Evolutionary conservation across 2,113 vertebrate species (phyloP), one percentile per base, ranked within the genome.

Genomic region (Melanotaenia duboulayi): DNA sequence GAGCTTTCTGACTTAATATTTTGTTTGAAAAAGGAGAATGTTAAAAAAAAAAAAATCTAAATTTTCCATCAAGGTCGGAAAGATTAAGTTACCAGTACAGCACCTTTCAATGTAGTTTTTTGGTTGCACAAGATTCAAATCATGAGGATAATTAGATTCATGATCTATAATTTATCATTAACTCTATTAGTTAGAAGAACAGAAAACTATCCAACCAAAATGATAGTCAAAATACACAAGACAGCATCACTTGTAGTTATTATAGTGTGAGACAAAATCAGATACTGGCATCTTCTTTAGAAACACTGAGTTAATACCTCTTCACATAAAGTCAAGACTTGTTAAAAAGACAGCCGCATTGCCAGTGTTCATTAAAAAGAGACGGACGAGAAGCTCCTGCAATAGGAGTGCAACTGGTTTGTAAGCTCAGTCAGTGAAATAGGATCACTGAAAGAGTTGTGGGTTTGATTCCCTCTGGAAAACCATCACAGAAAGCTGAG

Each of bases 391-490:
- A 72, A 32, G 16, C 55, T 74, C 9, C 20, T 68, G 78, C 74
- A 81, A 75, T 52, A 48, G 25, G 8, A 64, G 76, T 71, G 61
- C 58, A 86, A 81, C 52, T 24, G 37, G 48, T 40, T 52, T 69
- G 50, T 49, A 19, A 69, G 54, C 40, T 71, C 44, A 71, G 25
- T 39, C 35, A 25, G 35, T 20, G 52, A 75, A 46, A 55, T 35
- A 13, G 55, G 44, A 78, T 67, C 71, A 56, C 42, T 59, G 54
- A 73, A 3, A 42, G 49, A 25, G 78, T 48, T 68, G 70, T 68
- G 52, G 35, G 76, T 71, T 78, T 77, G 63, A 79, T 48, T 74
- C 67, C 50, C 72, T 12, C 54, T 44, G 54, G 70, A 73, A 22
- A 44, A 68, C 50, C 16, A 40, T 49, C 6, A 56, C 60, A 62